Base-by-base conservation (phyloP, 92 coral and sea anemone genomes). In the Palythoa caribaeorum region DNA sequence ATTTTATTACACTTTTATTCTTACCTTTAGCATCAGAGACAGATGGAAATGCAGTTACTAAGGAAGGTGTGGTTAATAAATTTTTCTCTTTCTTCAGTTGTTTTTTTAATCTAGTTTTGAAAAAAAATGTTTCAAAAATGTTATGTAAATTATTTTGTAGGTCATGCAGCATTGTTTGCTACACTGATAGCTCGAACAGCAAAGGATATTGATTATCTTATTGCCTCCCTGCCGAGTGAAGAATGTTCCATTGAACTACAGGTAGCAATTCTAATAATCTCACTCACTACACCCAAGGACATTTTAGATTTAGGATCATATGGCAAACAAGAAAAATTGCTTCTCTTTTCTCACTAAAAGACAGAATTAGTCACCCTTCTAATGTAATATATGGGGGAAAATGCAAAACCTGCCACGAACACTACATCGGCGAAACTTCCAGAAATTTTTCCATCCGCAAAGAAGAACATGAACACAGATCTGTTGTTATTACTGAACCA, bases 151-250 rank as follows among this genome's bases (percentile, higher is more conserved):
- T 69, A 28, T 70, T 52, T 53, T 78, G 72, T 38, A 97, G 99
- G 99, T 10, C 98, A 97, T 88, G 96, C 94, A 68, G 95, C 96
- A 48, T 91, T 97, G 85, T 97, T 97, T 94, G 97, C 99, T 13
- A 93, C 99, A 14, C 86, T 97, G 35, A 97, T 97, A 53, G 96
- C 98, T 73, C 87, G 98, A 84, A 97, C 99, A 62, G 97, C 96
- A 17, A 97, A 95, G 77, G 99, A 97, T 66, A 97, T 97, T 77
- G 99, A 97, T 83, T 94, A 89, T 83, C 79, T 97, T 40, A 94
- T 97, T 48, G 97, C 94, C 77, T 95, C 99, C 16, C 85, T 97
- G 10, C 99, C 99, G 74, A 97, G 98, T 90, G 96, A 95, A 77
- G 98, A 97, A 48, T 97, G 99, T 54, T 97, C 99, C 1, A 90